A percentile compares a stretch with the other conserved stretches of the same genome.
Conservation (phyloP, 2,797 vertebrate species). For the Silurus aristotelis region DNA sequence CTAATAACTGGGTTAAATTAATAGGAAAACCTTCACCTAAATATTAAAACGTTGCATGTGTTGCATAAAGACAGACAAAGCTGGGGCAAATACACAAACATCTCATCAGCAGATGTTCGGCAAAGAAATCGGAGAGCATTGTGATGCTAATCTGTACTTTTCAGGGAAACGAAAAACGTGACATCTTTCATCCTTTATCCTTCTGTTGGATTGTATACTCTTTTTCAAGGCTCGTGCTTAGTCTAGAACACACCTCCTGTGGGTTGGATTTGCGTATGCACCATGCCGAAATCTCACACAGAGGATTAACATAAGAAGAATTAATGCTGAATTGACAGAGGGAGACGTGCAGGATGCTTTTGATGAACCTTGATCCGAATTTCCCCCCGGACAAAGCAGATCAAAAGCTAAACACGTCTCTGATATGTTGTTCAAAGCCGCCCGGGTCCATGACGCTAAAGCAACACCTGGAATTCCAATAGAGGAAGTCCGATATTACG, state of each 20-base stretch:
- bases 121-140: conserved; percentile 47
- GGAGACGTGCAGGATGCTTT: conserved; percentile 45
- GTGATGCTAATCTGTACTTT: conserved; percentile 51
- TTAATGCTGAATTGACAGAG: conserved; percentile 54
- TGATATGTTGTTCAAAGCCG: conserved; percentile 58
- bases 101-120: conserved; percentile 56
- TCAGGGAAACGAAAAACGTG: background rate
- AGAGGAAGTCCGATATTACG: conserved; percentile 51
- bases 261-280: conserved; percentile 51
- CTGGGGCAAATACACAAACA: conserved; percentile 49
- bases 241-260: conserved; percentile 31
- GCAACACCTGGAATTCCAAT: conserved; percentile 60
- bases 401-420: conserved; percentile 55
- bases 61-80: conserved; percentile 47
- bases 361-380: conserved; percentile 57
- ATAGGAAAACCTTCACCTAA: conserved; percentile 37
- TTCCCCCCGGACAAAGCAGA: conserved; percentile 51
- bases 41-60: conserved; percentile 38
- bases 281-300: conserved; percentile 45
- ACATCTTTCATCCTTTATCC: conserved; percentile 31
- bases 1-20: conserved; percentile 9
- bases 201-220: conserved; percentile 13
- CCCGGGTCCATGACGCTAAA: conserved; percentile 50
- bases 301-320: conserved; percentile 52
- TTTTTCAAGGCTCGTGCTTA: conserved; percentile 13